Conservation (phyloP, 2,797 vertebrate genomes). For the Scomberomorus guttatus region DNA sequence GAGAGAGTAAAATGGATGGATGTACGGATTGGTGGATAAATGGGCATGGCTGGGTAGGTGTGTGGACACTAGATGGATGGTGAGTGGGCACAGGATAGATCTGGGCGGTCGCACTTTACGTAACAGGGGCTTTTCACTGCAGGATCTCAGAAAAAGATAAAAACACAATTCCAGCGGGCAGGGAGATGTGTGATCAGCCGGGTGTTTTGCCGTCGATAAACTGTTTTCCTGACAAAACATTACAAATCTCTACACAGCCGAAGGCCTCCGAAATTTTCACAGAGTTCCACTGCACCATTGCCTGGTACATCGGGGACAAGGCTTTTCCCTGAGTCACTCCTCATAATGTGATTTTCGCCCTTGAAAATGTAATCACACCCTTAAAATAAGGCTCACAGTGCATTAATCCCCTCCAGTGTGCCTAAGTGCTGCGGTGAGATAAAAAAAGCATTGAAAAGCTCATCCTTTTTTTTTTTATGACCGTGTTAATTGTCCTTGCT, state of each 20-base stretch:
- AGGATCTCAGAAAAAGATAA: constrained; percentile 55
- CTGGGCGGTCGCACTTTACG: constrained; percentile 56
- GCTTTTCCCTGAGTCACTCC: constrained; percentile 64
- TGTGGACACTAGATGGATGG: constrained; percentile 49
- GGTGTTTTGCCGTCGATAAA: constrained; percentile 57
- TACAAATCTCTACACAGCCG: constrained; percentile 53
- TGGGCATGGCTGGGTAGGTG: constrained; percentile 28
- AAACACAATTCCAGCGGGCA: constrained; percentile 55
- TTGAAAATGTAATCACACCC: constrained; percentile 76
- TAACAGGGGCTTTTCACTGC: constrained; percentile 56
- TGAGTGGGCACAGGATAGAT: constrained; percentile 42
- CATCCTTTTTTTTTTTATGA: constrained; percentile 46
- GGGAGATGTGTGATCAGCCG: constrained; percentile 33
- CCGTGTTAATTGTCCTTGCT: constrained; percentile 63
- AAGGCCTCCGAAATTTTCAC: constrained; percentile 38
- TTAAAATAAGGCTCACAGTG: constrained; percentile 64
- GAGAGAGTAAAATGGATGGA: constrained; percentile 52
- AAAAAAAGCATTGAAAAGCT: constrained; percentile 46
- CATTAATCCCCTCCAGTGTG: constrained; percentile 67
- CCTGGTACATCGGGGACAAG: constrained; percentile 34
- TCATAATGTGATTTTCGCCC: constrained; percentile 72
- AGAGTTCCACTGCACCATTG: constrained; percentile 17
- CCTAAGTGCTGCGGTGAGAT: constrained; percentile 45
- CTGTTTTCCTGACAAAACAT: constrained; percentile 60
- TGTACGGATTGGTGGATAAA: constrained; percentile 58